phyloP scores from a whole-genome alignment of 2,797 vertebrate genomes.

The Mastacembelus armatus region DNA sequence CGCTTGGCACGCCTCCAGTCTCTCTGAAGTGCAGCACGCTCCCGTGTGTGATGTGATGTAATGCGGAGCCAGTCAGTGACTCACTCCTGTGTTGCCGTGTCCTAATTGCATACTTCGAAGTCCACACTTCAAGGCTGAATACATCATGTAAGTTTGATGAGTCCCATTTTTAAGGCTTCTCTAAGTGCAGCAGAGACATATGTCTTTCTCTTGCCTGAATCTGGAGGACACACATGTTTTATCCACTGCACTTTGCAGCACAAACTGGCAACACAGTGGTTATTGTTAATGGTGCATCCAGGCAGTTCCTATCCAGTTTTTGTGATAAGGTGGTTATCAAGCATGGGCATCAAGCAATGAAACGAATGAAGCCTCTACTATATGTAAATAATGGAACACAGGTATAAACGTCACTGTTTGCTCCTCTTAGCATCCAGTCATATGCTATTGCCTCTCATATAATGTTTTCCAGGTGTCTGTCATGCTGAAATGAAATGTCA shows the following conservation, averaged over 20 bases:
- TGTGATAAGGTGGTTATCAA: conserved; percentile 5
- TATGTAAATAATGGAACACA: neutral
- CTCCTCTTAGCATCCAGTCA: neutral
- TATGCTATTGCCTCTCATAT: no score
- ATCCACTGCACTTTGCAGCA: neutral
- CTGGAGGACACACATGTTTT: neutral
- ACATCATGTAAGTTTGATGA: neutral
- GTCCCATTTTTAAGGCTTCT: conserved; percentile 7
- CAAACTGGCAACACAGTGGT: neutral
- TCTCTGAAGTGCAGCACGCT: conserved; percentile 31
- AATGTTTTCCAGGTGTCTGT: no score
- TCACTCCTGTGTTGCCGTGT: conserved; percentile 45
- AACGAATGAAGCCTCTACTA: neutral
- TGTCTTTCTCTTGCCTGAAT: neutral
- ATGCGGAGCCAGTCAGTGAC: conserved; percentile 39
- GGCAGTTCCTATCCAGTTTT: neutral
- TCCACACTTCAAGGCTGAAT: conserved; percentile 31
- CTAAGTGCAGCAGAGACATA: neutral
- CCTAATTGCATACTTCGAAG: conserved; percentile 37
- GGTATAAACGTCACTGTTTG: neutral
- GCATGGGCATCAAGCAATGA: neutral
- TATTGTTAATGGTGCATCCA: neutral
- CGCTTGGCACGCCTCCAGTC: conserved; percentile 23
- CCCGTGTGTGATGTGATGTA: conserved; percentile 51
- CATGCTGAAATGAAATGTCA: neutral